Conservation (phyloP, 2,113 vertebrate species). For the Trachemys scripta region DNA sequence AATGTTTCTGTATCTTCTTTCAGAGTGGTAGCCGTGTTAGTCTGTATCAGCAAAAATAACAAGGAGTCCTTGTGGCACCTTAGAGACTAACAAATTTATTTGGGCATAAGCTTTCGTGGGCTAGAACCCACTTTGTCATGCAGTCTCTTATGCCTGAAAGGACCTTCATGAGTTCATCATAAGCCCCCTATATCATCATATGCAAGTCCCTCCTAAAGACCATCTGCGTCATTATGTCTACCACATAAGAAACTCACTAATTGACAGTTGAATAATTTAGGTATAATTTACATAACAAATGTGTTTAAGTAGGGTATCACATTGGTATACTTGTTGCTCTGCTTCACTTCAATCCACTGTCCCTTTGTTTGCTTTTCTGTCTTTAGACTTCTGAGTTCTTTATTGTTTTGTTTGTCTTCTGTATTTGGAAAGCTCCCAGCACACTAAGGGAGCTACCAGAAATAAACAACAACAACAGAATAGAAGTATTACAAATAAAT, state of each 20-base stretch:
- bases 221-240: background rate
- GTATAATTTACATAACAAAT: background rate
- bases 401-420: background rate
- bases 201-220: background rate
- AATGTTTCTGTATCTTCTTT: constrained; percentile 14
- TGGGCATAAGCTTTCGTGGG: no score
- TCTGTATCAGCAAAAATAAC: no score
- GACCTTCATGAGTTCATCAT: background rate
- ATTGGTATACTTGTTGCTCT: background rate
- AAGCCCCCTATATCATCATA: background rate
- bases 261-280: background rate
- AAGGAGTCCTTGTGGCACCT: no score
- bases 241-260: constrained; percentile 40
- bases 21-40: no score
- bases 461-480: background rate
- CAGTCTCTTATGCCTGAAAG: background rate
- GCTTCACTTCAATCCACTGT: background rate
- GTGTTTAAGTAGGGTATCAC: background rate
- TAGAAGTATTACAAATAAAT: background rate
- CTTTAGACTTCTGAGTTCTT: background rate
- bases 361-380: background rate
- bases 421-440: background rate
- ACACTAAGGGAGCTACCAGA: background rate
- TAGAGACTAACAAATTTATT: no score
- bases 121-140: background rate